A percentile compares a stretch with the other conserved stretches of the same genome.
These are phyloP conservation scores for Epicauta chinensis DNA, from an alignment of 1,140 invertebrate species.

Conservation along the genomic window DNA sequence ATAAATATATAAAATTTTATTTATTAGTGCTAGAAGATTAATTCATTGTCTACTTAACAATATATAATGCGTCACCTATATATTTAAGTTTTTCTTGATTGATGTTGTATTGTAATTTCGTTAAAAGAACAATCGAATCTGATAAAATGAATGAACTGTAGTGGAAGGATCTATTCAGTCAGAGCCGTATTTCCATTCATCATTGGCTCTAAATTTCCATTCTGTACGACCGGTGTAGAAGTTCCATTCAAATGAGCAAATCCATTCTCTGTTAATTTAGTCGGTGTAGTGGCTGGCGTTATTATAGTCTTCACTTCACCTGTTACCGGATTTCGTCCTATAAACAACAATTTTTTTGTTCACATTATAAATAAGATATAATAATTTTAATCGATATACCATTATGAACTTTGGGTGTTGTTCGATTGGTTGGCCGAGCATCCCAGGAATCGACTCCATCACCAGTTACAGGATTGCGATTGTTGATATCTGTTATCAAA, in stretches of 20 bases:
- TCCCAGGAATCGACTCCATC: slow-evolving; percentile 46
- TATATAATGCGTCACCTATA: slow-evolving; percentile 14
- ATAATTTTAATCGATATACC: slow-evolving; percentile 23
- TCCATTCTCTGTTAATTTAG: slow-evolving; percentile 30
- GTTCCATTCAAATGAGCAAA: slow-evolving; percentile 23
- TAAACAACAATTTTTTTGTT: slow-evolving; percentile 15
- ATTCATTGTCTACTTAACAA: slow-evolving; percentile 9
- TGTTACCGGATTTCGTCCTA: slow-evolving; percentile 41
- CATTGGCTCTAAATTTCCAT: slow-evolving; percentile 12
- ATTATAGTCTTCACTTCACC: slow-evolving; percentile 38
- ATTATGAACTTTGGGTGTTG: slow-evolving; percentile 26
- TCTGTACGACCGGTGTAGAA: slow-evolving; percentile 12
- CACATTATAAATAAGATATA: not conserved
- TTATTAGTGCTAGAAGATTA: slow-evolving; percentile 12
- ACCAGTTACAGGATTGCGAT: slow-evolving; percentile 52
- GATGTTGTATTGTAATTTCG: not conserved
- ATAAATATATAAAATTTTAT: slow-evolving; percentile 12
- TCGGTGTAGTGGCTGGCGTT: slow-evolving; percentile 33
- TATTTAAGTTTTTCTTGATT: slow-evolving; percentile 11
- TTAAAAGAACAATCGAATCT: not conserved
- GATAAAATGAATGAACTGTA: not conserved
- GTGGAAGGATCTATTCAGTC: slow-evolving; percentile 5
- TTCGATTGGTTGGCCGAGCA: slow-evolving; percentile 20
- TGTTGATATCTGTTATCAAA: slow-evolving; percentile 34
- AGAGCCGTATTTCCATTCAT: slow-evolving; percentile 17